Evolutionary conservation across 2,113 vertebrate species (phyloP).

Genomic region (Pungitius pungitius): DNA sequence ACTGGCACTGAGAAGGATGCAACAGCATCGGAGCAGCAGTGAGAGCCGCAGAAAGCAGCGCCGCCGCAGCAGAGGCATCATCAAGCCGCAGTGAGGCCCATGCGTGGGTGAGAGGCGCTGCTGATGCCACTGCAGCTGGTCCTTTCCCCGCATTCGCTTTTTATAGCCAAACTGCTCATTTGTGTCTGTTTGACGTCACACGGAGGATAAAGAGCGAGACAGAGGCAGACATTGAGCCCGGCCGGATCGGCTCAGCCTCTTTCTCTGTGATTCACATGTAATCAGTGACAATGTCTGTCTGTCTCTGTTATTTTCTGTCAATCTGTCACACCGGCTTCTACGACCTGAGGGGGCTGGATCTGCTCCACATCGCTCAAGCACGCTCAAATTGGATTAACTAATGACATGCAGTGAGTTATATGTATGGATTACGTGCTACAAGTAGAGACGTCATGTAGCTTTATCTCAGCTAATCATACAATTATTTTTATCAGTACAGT

Average conservation of each 20-base stretch:
- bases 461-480: not conserved
- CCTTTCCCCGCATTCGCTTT: slow-evolving; percentile 71
- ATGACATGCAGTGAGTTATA: not conserved
- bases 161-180: slow-evolving; percentile 78
- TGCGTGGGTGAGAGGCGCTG: slow-evolving; percentile 70
- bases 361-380: not conserved
- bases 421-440: not conserved
- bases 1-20: not conserved
- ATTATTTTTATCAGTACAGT: not conserved
- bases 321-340: slow-evolving; percentile 24
- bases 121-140: slow-evolving; percentile 71
- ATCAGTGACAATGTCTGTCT: slow-evolving; percentile 56
- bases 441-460: not conserved
- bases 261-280: slow-evolving; percentile 54
- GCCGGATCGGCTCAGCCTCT: slow-evolving; percentile 34
- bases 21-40: slow-evolving; percentile 3
- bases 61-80: slow-evolving; percentile 20
- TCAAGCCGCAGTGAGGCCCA: slow-evolving; percentile 49
- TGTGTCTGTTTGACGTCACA: slow-evolving; percentile 73
- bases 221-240: slow-evolving; percentile 20
- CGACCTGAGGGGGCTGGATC: slow-evolving; percentile 12
- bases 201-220: not conserved
- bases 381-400: slow-evolving; percentile 6
- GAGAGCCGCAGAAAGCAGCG: not conserved
- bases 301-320: slow-evolving; percentile 42